Conservation (phyloP, 2,113 vertebrate genomes). For the Aptenodytes patagonicus region DNA sequence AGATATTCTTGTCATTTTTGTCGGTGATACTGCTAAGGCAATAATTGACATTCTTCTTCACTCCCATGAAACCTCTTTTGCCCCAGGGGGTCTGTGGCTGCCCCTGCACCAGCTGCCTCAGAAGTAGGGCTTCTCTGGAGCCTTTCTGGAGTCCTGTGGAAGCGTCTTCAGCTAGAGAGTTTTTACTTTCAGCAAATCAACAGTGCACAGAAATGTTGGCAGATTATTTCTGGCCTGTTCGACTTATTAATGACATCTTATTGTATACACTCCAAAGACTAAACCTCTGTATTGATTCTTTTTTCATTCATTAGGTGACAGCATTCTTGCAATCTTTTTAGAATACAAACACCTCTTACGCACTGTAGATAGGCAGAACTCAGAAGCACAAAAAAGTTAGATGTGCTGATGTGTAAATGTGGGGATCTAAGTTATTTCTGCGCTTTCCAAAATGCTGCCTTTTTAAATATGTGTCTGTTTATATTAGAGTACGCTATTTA, state of each 20-base stretch:
- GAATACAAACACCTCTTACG: not conserved
- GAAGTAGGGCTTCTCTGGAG: not conserved
- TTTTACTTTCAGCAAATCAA: not conserved
- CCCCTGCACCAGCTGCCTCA: not conserved
- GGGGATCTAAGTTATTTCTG: not conserved
- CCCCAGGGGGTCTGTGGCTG: not conserved
- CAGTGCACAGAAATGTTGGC: not conserved
- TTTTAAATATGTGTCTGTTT: not conserved
- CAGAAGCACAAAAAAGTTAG: not conserved
- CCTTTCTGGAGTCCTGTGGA: not conserved
- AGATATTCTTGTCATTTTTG: not conserved
- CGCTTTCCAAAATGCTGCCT: not conserved
- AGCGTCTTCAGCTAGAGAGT: not conserved
- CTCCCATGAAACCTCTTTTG: not conserved
- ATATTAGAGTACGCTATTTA: not conserved
- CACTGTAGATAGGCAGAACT: rapidly evolving
- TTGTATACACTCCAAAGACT: not conserved
- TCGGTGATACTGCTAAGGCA: not conserved
- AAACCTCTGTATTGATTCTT: not conserved
- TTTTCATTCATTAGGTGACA: not conserved
- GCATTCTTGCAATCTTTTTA: not conserved
- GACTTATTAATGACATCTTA: not conserved
- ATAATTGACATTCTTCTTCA: not conserved
- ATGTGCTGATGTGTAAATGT: not conserved
- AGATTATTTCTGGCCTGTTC: not conserved